Conservation (phyloP, 2,113 vertebrate species). For the Malurus elegans region DNA sequence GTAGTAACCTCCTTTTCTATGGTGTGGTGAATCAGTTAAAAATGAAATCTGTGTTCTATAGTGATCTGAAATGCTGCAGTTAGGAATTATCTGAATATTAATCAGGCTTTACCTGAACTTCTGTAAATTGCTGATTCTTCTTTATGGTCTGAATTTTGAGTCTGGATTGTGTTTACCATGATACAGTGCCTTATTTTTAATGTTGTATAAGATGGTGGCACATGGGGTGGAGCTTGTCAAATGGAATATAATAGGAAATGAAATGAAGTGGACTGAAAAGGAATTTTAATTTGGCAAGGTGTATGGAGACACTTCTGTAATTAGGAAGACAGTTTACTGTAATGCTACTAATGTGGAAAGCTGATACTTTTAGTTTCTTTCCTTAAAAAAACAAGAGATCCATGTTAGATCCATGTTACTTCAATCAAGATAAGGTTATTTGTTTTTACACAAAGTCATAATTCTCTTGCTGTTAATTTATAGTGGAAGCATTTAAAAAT, state of each 20-base stretch:
- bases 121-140: background rate
- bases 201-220: background rate
- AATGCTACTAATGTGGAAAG: background rate
- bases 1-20: background rate
- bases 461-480: background rate
- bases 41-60: background rate
- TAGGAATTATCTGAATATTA: background rate
- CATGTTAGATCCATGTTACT: background rate
- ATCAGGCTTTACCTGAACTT: background rate
- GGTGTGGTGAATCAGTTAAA: background rate
- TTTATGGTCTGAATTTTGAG: background rate
- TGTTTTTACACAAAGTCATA: background rate
- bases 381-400: background rate
- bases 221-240: background rate
- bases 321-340: background rate
- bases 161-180: background rate
- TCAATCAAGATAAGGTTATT: background rate
- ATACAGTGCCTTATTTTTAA: background rate
- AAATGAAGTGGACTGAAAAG: background rate
- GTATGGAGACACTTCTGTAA: background rate
- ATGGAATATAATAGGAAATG: background rate
- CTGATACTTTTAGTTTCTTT: background rate
- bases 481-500: background rate
- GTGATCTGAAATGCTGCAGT: background rate
- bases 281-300: background rate